These are phyloP conservation scores for Lycia hirtaria DNA, from an alignment of 2,888 invertebrate species.

Conservation along the genomic window DNA sequence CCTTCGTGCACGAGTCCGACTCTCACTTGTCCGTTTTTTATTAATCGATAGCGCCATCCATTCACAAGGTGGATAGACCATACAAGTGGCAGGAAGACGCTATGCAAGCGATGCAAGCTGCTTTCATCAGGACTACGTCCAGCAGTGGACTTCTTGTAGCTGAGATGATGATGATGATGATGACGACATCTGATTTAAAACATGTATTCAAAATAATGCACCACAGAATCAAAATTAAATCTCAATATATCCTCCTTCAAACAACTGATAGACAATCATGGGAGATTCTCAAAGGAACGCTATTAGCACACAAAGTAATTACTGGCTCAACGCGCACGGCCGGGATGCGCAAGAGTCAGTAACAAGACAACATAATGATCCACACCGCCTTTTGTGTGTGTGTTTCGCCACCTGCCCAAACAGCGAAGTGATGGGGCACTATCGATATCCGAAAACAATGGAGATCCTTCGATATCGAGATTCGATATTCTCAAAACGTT, in stretches of 20 bases:
- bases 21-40: too few relatives aligned
- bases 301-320: conserved; percentile 77
- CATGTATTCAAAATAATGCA: not conserved
- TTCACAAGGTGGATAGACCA: too few relatives aligned
- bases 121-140: too few relatives aligned
- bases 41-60: too few relatives aligned
- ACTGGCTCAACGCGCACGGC: conserved; percentile 70
- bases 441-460: conserved; percentile 47
- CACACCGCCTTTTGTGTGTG: conserved; percentile 77
- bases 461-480: conserved; percentile 17
- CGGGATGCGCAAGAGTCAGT: conserved; percentile 76
- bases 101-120: too few relatives aligned
- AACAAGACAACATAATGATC: conserved; percentile 85
- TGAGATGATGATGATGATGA: not conserved
- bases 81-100: too few relatives aligned
- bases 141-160: too few relatives aligned
- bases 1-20: too few relatives aligned
- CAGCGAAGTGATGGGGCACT: conserved; percentile 59
- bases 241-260: conserved; percentile 9
- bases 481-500: not conserved
- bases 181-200: not conserved
- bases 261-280: conserved; percentile 50
- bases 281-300: conserved; percentile 54
- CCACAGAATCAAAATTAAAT: conserved; percentile 9
- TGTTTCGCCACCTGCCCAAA: conserved; percentile 85